phyloP scores from a whole-genome alignment of 2,888 invertebrate species.

The Cephus runcator region DNA sequence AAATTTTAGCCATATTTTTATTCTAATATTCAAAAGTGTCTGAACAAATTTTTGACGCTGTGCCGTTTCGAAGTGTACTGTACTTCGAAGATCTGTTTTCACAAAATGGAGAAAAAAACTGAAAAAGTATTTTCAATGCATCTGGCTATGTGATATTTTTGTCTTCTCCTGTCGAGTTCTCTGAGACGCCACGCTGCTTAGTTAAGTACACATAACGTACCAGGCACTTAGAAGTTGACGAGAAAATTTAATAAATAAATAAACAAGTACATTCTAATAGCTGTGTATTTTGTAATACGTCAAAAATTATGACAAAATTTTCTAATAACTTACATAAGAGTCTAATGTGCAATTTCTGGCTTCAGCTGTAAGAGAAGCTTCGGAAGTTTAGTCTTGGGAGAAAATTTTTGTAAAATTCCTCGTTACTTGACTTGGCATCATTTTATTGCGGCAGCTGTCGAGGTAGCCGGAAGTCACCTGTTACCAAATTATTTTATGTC shows the following conservation, averaged over 20 bases:
- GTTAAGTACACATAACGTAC: neutral
- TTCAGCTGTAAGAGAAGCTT: neutral
- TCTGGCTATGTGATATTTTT: neutral
- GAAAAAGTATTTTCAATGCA: neutral
- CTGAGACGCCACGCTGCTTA: neutral
- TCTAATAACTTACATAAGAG: neutral
- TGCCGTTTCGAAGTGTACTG: neutral
- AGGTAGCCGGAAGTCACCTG: neutral
- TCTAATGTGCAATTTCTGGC: neutral
- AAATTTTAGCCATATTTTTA: neutral
- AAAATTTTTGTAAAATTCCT: neutral
- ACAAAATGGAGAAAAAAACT: neutral
- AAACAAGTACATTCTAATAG: neutral
- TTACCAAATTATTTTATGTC: neutral
- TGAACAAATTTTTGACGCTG: neutral
- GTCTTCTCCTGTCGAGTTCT: neutral
- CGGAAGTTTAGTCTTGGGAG: neutral
- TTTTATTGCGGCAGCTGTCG: neutral
- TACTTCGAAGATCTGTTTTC: neutral
- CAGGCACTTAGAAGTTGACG: neutral
- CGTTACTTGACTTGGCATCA: neutral
- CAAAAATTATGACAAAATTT: neutral
- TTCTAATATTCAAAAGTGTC: neutral
- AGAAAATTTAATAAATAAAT: neutral
- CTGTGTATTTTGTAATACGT: neutral